Evolutionary conservation across 2,113 vertebrate species (phyloP).

Genomic region (Antigone vipio): DNA sequence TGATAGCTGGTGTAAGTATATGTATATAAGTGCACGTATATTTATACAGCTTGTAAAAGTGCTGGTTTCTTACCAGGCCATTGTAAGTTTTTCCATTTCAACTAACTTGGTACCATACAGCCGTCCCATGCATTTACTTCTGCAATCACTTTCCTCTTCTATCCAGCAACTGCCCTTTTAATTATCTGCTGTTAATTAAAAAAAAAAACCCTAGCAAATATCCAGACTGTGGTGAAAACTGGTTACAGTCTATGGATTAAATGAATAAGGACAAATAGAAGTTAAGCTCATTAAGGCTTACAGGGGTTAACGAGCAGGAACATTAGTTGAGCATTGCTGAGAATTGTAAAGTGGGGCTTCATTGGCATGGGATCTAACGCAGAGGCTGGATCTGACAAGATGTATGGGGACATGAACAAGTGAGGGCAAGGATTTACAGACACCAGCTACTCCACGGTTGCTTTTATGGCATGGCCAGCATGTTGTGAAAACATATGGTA

Average conservation of each 20-base stretch:
- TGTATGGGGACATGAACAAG: background rate
- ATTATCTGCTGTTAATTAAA: conserved; percentile 46
- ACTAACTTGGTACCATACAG: background rate
- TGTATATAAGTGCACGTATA: background rate
- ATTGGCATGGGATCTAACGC: background rate
- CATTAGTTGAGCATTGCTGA: background rate
- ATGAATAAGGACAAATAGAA: conserved; percentile 38
- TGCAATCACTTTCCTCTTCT: background rate
- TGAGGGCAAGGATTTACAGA: background rate
- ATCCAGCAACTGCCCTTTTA: conserved; percentile 2
- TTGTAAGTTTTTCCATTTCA: background rate
- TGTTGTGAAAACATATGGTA: background rate
- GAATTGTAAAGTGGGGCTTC: background rate
- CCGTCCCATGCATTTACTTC: background rate
- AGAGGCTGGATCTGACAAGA: background rate
- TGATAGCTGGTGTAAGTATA: background rate
- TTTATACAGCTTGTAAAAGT: background rate
- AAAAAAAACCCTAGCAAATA: background rate
- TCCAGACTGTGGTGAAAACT: background rate
- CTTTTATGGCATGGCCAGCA: background rate
- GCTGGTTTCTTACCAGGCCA: background rate
- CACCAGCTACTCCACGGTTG: background rate
- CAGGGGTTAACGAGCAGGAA: background rate
- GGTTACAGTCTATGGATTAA: conserved; percentile 9
- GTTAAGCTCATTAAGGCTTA: conserved; percentile 39